A percentile compares a stretch with the other conserved stretches of the same genome.
These are phyloP conservation scores for Pararge aegeria DNA, from an alignment of 1,140 invertebrate genomes.

Conservation along the genomic window DNA sequence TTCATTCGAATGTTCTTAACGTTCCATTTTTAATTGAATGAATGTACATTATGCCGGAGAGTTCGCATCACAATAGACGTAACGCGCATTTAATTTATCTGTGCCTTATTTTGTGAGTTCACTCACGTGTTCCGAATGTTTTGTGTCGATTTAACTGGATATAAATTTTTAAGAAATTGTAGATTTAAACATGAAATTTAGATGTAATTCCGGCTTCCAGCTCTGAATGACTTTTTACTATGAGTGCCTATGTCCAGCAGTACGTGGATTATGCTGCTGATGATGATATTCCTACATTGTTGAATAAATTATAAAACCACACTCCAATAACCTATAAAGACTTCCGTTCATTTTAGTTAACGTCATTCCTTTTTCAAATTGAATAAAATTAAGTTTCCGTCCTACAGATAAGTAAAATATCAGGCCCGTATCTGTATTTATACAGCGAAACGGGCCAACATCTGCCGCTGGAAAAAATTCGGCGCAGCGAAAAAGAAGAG, in stretches of 20 bases:
- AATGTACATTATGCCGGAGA: constrained; percentile 40
- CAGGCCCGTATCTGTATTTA: constrained; percentile 1
- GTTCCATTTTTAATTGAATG: constrained; percentile 58
- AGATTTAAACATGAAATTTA: too few species aligned
- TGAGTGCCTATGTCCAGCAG: too few species aligned
- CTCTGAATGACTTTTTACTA: too few species aligned
- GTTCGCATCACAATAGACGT: constrained; percentile 43
- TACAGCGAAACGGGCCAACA: constrained; percentile 21
- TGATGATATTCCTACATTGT: too few species aligned
- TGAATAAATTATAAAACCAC: too few species aligned
- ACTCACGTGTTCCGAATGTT: constrained; percentile 38
- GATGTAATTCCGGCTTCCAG: too few species aligned
- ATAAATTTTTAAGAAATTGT: constrained; percentile 16
- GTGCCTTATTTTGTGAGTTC: constrained; percentile 35
- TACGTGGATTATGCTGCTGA: too few species aligned
- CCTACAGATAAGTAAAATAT: background rate
- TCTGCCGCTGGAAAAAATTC: constrained; percentile 52
- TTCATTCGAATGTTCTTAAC: constrained; percentile 35
- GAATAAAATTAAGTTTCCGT: too few species aligned
- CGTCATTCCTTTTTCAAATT: too few species aligned
- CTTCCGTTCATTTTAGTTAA: too few species aligned
- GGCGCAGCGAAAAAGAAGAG: constrained; percentile 53
- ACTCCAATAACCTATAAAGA: too few species aligned
- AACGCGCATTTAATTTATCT: constrained; percentile 57
- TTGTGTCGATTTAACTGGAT: constrained; percentile 12